Conservation (phyloP, 2,797 vertebrate species). For the Discoglossus pictus region DNA sequence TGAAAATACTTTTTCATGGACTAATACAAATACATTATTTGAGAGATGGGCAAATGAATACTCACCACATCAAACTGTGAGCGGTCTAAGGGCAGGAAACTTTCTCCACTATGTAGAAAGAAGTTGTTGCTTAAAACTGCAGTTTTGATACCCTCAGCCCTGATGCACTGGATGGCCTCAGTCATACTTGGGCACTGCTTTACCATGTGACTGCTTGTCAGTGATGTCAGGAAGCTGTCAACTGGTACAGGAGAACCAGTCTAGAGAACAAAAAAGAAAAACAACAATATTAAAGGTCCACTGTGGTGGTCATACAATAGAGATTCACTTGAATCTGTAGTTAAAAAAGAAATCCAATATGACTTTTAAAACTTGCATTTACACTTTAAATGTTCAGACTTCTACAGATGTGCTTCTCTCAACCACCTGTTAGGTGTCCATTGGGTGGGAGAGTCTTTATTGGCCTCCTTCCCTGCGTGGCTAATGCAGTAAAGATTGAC, state of each 20-base stretch:
- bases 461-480: too few species aligned
- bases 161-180: slow-evolving; percentile 70
- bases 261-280: slow-evolving; percentile 55
- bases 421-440: too few species aligned
- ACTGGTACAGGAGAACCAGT: slow-evolving; percentile 64
- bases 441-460: too few species aligned
- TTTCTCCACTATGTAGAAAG: slow-evolving; percentile 59
- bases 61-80: slow-evolving; percentile 79
- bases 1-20: neutral
- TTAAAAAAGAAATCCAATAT: too few species aligned
- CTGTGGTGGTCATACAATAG: too few species aligned
- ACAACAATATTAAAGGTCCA: too few species aligned
- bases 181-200: slow-evolving; percentile 72
- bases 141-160: slow-evolving; percentile 71
- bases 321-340: too few species aligned
- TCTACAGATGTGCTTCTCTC: too few species aligned
- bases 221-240: slow-evolving; percentile 66
- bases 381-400: too few species aligned
- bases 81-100: slow-evolving; percentile 66
- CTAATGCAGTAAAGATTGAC: too few species aligned
- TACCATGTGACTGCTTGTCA: slow-evolving; percentile 63
- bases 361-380: too few species aligned
- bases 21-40: neutral
- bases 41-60: neutral
- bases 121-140: slow-evolving; percentile 75